phyloP scores from a whole-genome alignment of 2,113 vertebrate genomes.

The Oncorhynchus masou region DNA sequence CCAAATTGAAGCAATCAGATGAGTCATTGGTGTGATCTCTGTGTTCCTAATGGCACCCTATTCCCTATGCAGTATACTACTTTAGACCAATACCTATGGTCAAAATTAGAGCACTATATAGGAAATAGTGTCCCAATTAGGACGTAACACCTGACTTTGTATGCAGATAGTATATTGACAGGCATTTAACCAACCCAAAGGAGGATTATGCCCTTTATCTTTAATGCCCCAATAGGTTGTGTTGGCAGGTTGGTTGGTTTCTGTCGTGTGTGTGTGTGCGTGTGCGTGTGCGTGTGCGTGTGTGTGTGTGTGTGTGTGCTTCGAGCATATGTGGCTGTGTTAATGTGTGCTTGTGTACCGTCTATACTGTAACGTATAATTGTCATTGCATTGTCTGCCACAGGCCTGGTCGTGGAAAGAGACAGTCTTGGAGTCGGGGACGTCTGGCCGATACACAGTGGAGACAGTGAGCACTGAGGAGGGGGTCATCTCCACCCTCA shows the following conservation, averaged over 20 bases:
- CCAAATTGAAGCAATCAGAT: not conserved
- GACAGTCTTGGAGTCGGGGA: conserved; percentile 93
- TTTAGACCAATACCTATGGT: not conserved
- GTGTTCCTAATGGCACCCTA: not conserved
- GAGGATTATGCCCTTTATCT: no score
- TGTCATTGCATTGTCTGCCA: not conserved
- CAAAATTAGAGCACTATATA: no score
- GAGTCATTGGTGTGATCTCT: not conserved
- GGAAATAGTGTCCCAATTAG: no score
- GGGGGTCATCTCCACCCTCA: conserved; percentile 93
- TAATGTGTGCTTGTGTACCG: not conserved
- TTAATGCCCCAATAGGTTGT: no score
- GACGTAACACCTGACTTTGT: no score
- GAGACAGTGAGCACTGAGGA: conserved; percentile 96
- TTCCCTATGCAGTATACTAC: not conserved
- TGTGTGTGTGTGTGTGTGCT: not conserved
- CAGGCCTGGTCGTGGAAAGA: conserved; percentile 99
- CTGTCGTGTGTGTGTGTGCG: not conserved
- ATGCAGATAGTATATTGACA: not conserved
- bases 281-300: not conserved
- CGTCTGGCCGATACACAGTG: conserved; percentile 94
- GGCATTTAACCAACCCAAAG: not conserved
- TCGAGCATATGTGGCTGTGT: not conserved
- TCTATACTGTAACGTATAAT: not conserved
- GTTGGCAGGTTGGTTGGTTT: not conserved